Conservation (phyloP, 2,797 vertebrate genomes). For the Melanotaenia boesemani region DNA sequence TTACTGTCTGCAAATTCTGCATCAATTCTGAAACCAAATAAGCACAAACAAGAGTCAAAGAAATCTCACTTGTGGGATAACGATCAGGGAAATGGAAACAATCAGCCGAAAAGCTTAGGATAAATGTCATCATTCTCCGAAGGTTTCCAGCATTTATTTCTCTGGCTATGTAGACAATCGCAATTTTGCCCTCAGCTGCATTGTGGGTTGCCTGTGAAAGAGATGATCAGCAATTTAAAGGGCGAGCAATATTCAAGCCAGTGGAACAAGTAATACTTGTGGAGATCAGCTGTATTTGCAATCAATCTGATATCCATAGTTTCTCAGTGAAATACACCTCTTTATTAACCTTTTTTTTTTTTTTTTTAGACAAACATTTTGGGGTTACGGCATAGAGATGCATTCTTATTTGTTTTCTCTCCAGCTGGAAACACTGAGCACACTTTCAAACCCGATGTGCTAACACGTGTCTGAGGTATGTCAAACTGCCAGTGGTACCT, state of each 20-base stretch:
- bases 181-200: constrained; percentile 60
- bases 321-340: constrained; percentile 38
- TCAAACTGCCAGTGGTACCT: constrained; percentile 50
- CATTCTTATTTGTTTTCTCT: constrained; percentile 62
- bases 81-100: constrained; percentile 77
- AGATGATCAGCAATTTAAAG: constrained; percentile 37
- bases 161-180: constrained; percentile 77
- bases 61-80: constrained; percentile 61
- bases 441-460: constrained; percentile 43
- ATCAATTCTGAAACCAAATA: constrained; percentile 69
- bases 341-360: constrained; percentile 19
- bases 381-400: constrained; percentile 44
- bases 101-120: constrained; percentile 64
- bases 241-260: constrained; percentile 71
- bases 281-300: constrained; percentile 65
- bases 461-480: constrained; percentile 23
- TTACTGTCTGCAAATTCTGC: constrained; percentile 58
- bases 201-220: constrained; percentile 43
- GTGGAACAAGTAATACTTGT: constrained; percentile 43
- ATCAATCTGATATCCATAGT: constrained; percentile 54
- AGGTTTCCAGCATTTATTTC: constrained; percentile 54
- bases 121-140: constrained; percentile 20
- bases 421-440: constrained; percentile 50
- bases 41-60: constrained; percentile 68
- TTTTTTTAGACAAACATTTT: constrained; percentile 38